These are phyloP conservation scores for Leptoteleia sp. DNA, from an alignment of 1,140 invertebrate genomes.

Conservation along the genomic window DNA sequence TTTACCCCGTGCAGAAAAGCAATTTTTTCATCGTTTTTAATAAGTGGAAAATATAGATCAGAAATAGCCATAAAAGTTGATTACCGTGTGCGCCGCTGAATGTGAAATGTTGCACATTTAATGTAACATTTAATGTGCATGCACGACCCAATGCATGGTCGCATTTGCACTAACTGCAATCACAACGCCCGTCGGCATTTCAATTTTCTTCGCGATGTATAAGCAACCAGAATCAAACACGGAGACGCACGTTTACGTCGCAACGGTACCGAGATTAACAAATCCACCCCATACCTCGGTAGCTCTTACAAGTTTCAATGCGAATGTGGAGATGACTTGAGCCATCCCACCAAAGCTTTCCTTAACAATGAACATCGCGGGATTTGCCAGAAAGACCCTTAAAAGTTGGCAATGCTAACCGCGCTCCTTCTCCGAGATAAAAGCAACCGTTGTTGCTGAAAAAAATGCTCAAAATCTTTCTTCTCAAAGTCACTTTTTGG, in stretches of 20 bases:
- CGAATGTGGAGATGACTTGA: constrained; percentile 18
- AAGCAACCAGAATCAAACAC: constrained; percentile 44
- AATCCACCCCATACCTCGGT: constrained; percentile 11
- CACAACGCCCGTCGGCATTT: constrained; percentile 41
- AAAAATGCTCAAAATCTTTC: too few relatives aligned
- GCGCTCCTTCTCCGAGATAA: neutral
- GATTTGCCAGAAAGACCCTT: constrained; percentile 5
- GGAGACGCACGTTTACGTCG: constrained; percentile 17
- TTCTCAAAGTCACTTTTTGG: too few relatives aligned
- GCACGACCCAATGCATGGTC: constrained; percentile 26
- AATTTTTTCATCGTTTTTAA: constrained; percentile 2
- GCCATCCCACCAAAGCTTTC: constrained; percentile 4
- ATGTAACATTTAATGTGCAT: constrained; percentile 33
- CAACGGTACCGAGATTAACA: constrained; percentile 42
- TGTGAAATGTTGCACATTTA: constrained; percentile 19
- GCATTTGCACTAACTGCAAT: constrained; percentile 47
- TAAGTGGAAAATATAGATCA: constrained; percentile 10
- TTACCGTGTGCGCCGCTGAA: constrained; percentile 19
- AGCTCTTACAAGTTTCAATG: constrained; percentile 4
- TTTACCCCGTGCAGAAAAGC: neutral
- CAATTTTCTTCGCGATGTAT: constrained; percentile 53
- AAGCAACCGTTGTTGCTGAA: too few relatives aligned
- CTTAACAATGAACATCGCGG: constrained; percentile 5
- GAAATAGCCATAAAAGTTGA: constrained; percentile 21
- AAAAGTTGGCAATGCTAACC: neutral